Conservation (phyloP, 2,797 vertebrate genomes). For the Echeneis naucrates region DNA sequence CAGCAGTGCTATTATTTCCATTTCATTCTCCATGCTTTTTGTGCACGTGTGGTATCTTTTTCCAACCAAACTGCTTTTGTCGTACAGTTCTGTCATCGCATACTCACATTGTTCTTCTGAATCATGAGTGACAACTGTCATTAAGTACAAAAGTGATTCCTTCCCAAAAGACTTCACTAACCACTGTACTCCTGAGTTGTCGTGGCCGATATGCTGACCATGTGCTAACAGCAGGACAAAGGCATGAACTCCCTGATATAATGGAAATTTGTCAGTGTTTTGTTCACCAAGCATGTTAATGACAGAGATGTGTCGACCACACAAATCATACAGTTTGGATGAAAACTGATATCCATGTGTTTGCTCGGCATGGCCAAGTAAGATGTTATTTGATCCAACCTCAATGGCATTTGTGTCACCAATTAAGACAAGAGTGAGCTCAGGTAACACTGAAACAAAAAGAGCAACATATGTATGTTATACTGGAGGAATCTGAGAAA, state of each 20-base stretch:
- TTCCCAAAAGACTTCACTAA: constrained; percentile 55
- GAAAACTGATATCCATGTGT: constrained; percentile 18
- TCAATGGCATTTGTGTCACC: constrained; percentile 45
- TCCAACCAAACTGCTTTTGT: constrained; percentile 20
- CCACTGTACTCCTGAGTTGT: constrained; percentile 38
- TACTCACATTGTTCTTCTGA: constrained; percentile 30
- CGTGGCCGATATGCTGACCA: constrained; percentile 47
- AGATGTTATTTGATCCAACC: constrained; percentile 45
- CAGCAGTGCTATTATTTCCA: constrained; percentile 41
- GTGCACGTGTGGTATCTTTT: constrained; percentile 57
- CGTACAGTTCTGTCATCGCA: constrained; percentile 47
- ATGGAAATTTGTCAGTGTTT: constrained; percentile 7
- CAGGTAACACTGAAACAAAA: constrained; percentile 46
- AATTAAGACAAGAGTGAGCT: constrained; percentile 52
- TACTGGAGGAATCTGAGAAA: no score
- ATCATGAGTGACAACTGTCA: constrained; percentile 52
- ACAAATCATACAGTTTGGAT: constrained; percentile 45
- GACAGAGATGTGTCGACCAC: constrained; percentile 41
- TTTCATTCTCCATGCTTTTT: constrained; percentile 41
- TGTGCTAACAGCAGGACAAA: constrained; percentile 71
- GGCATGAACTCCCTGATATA: constrained; percentile 42
- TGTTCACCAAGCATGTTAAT: constrained; percentile 50
- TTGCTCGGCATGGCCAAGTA: constrained; percentile 31
- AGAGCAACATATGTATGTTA: background rate
- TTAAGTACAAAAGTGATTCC: constrained; percentile 25